These are phyloP conservation scores for Spea bombifrons DNA, from an alignment of 2,113 vertebrate genomes.

Conservation along the genomic window DNA sequence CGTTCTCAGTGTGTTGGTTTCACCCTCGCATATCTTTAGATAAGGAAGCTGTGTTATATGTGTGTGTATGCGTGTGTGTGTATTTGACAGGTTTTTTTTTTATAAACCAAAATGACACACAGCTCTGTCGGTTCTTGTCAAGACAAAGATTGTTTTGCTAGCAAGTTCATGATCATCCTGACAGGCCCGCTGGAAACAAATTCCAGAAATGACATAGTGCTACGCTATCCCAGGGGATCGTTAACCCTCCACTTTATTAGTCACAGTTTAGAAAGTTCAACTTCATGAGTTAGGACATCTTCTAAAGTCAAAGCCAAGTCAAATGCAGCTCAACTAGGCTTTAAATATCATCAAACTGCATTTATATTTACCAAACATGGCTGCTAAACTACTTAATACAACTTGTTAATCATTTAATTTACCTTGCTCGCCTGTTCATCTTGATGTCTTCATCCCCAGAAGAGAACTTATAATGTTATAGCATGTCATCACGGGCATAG, in stretches of 20 bases:
- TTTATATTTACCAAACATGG: too few species aligned
- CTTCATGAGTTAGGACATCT: too few species aligned
- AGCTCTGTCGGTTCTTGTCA: constrained; percentile 6
- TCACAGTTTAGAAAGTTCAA: too few species aligned
- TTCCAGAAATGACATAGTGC: not conserved
- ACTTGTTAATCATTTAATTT: too few species aligned
- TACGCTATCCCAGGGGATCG: not conserved
- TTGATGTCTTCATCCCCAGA: too few species aligned
- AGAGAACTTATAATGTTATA: too few species aligned
- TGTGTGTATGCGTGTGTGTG: not conserved
- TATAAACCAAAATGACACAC: constrained; percentile 1
- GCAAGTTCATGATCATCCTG: not conserved
- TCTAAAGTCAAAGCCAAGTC: too few species aligned
- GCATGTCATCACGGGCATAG: too few species aligned
- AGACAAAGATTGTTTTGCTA: constrained; percentile 9
- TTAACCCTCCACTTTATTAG: not conserved
- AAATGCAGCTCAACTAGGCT: too few species aligned
- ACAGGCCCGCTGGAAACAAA: not conserved
- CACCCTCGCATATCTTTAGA: not conserved
- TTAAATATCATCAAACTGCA: too few species aligned
- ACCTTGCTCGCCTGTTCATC: too few species aligned
- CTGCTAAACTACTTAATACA: too few species aligned
- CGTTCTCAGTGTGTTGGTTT: not conserved
- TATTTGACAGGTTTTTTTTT: not conserved
- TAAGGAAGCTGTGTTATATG: not conserved